These are phyloP conservation scores for Ambastaia sidthimunki DNA, from an alignment of 2,797 vertebrate genomes.

Conservation along the genomic window DNA sequence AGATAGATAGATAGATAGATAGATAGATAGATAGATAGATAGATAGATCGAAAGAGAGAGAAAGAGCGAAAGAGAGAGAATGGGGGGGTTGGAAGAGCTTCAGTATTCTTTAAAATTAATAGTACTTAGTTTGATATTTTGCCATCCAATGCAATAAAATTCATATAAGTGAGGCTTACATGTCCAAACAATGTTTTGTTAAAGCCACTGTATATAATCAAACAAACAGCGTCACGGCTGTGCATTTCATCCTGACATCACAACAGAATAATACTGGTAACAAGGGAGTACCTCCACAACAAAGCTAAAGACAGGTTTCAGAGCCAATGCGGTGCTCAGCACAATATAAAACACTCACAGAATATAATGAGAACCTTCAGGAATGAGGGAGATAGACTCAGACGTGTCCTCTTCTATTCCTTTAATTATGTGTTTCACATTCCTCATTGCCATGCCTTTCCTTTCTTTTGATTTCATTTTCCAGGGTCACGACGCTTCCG, in stretches of 20 bases:
- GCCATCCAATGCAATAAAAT: too few relatives aligned
- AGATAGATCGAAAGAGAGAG: too few relatives aligned
- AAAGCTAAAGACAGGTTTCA: constrained; percentile 7
- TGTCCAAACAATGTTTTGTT: background rate
- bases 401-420: background rate
- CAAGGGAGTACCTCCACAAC: background rate
- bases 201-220: background rate
- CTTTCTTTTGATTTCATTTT: constrained; percentile 39
- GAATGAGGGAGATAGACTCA: background rate
- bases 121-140: too few relatives aligned
- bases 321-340: constrained; percentile 1
- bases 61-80: too few relatives aligned
- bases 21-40: too few relatives aligned
- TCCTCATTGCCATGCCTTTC: constrained; percentile 1
- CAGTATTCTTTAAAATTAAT: too few relatives aligned
- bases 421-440: constrained; percentile 15
- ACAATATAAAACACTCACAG: constrained; percentile 9
- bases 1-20: too few relatives aligned
- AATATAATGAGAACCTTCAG: constrained; percentile 18
- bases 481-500: constrained; percentile 90
- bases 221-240: background rate
- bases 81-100: too few relatives aligned
- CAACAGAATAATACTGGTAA: background rate
- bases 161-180: too few relatives aligned
- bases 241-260: background rate